A percentile compares a stretch with the other conserved stretches of the same genome.
phyloP scores from a whole-genome alignment of 2,888 invertebrate genomes.

The Limnephilus rhombicus region DNA sequence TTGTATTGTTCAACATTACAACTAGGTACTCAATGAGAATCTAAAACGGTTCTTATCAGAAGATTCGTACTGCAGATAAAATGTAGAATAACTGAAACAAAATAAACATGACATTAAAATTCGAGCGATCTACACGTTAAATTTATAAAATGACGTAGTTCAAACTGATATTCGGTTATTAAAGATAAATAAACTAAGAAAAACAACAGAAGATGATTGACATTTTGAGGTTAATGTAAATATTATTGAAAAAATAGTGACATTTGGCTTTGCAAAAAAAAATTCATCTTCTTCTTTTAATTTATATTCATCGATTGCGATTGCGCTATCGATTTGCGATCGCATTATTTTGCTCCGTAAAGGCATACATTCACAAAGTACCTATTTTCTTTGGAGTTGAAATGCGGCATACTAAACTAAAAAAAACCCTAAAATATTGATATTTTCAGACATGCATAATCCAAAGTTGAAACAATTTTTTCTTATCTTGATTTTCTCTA shows the following conservation, averaged over 20 bases:
- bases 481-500: background rate
- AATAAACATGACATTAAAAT: background rate
- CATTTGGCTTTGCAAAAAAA: background rate
- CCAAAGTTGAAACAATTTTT: background rate
- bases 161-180: background rate
- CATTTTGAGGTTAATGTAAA: background rate
- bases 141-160: background rate
- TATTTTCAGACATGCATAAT: too few relatives aligned
- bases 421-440: too few relatives aligned
- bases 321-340: background rate
- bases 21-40: background rate
- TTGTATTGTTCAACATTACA: background rate
- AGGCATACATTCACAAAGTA: background rate
- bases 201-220: background rate
- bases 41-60: background rate
- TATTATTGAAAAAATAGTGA: constrained; percentile 5
- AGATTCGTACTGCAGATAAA: background rate
- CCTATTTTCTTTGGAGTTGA: background rate
- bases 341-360: background rate
- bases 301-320: background rate
- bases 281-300: background rate
- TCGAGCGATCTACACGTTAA: background rate
- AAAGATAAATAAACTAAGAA: background rate
- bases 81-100: background rate
- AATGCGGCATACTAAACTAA: background rate